Base-by-base conservation (phyloP, 2,797 vertebrate genomes). In the Enteromius radiatus region DNA sequence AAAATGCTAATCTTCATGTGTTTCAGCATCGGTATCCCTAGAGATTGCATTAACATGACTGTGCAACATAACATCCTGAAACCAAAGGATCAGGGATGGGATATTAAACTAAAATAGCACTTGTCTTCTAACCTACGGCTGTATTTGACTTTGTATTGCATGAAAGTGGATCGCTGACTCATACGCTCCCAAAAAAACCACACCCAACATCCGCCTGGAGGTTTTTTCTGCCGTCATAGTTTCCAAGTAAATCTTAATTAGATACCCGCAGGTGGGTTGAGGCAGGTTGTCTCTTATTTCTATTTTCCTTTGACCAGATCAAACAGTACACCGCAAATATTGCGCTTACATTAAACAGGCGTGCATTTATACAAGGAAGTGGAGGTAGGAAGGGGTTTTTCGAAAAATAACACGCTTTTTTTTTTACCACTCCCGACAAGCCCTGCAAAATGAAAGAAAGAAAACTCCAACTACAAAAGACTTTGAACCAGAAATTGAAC, bases 301-400 rank as follows among this genome's bases (percentile, higher is more conserved):
- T 17, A 15, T 43, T 33, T 45, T 47, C 8, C 47, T 67, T 76
- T 67, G 33, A 67, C 31, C 61, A 67, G 47, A 21, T 75, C 61
- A 41, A 15, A 75, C 10, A 52, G 59, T 61, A 65, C 61, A 73
- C 69, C 26, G 1, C 23, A 76, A 26, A 61, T 61, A 33, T 23
- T 33, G 31, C 7, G n/a, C 14, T 71, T 47, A 19, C n/a, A 61
- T 61, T 5, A 4, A 23, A 52, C 49, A 65, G 31, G 28, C 23
- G 41, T 82, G n/a, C 69, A 67, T 76, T 86, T 64, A 76, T 36
- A 70, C 52, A 63, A 31, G 69, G 45, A 78, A 69, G 80, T 63
- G 49, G 54, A 56, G 70, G 52, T 80, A 78, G 61, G 10, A 83
- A 69, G 56, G 68, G 68, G 54, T 3, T 84, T 86, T 79, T 70